Base-by-base conservation (phyloP, 2,797 vertebrate genomes). In the Lagorchestes hirsutus region DNA sequence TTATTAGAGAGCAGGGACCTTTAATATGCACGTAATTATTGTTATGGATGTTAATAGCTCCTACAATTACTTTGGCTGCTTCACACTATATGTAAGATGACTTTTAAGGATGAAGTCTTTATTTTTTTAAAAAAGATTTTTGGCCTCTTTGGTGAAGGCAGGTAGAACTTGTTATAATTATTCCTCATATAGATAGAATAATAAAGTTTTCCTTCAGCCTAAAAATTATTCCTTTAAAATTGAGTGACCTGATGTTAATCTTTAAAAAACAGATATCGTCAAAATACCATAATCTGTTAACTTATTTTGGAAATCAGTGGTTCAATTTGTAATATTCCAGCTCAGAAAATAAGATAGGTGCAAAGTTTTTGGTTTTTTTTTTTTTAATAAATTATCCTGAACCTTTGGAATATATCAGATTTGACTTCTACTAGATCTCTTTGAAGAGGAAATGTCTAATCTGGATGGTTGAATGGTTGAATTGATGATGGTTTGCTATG, bases 161-260 rank as follows among this genome's bases (percentile, higher is more conserved):
- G 52, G 9, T 52, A 52, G 52, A 52, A 52, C 52, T 52, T 52
- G 5, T 52, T 52, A 52, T 52, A 52, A 52, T 52, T 52, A 52
- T 52, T 52, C 52, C 52, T 8, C 52, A 52, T 52, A 52, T 52
- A 52, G 52, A 52, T 52, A 52, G 52, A 52, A 52, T 52, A 52
- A 52, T 52, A 52, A 52, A 52, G 52, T 52, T 52, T 52, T 52
- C 52, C 52, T 52, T 52, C 52, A 52, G 94, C 0, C 62, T 14
- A 56, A 92, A 96, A 97, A 92, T 91, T 96, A 1, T 28, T 95
- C 62, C 74, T 90, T 93, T 96, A 94, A n/a, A 95, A 96, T 94
- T 96, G 93, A 96, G 93, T 90, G 29, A 34, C 52, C 13, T 59
- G 74, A 74, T 11, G 12, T 92, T 96, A 95, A 34, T 56, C 54